Conservation (phyloP, 1,140 invertebrate genomes). For the Heliconius himera region DNA sequence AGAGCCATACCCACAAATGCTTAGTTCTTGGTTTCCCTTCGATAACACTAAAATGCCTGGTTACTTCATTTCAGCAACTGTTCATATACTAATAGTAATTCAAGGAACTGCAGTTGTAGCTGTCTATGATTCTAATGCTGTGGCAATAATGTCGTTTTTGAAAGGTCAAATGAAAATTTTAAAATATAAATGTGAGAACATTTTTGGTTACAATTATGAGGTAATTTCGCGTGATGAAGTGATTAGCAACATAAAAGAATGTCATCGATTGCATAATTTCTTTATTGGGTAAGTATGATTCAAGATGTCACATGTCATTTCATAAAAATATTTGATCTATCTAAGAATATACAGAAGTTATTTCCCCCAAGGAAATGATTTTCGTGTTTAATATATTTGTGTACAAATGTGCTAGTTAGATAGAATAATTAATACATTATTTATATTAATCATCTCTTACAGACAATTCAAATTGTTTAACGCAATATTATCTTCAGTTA, state of each 20-base stretch:
- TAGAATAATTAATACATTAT: no score
- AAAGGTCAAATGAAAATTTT: constrained; percentile 54
- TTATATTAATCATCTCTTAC: constrained; percentile 19
- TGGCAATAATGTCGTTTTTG: constrained; percentile 52
- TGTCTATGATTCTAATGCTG: constrained; percentile 55
- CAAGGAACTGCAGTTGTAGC: constrained; percentile 53
- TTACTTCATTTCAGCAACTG: constrained; percentile 42
- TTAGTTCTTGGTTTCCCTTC: constrained; percentile 67
- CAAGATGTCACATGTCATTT: no score
- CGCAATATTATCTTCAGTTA: constrained; percentile 48
- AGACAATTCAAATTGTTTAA: constrained; percentile 50
- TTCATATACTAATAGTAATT: constrained; percentile 50
- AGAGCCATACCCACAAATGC: constrained; percentile 56
- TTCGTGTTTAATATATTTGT: no score
- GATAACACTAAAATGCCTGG: constrained; percentile 56
- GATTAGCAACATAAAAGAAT: constrained; percentile 54
- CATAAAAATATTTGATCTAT: no score
- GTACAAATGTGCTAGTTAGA: no score
- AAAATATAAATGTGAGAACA: constrained; percentile 46
- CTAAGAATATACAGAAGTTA: no score
- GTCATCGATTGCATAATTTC: constrained; percentile 59
- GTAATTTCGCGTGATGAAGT: constrained; percentile 33
- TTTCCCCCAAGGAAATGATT: no score
- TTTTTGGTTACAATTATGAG: constrained; percentile 46
- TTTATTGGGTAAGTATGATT: constrained; percentile 50